phyloP scores from a whole-genome alignment of 2,113 vertebrate species.

The Alligator sinensis region DNA sequence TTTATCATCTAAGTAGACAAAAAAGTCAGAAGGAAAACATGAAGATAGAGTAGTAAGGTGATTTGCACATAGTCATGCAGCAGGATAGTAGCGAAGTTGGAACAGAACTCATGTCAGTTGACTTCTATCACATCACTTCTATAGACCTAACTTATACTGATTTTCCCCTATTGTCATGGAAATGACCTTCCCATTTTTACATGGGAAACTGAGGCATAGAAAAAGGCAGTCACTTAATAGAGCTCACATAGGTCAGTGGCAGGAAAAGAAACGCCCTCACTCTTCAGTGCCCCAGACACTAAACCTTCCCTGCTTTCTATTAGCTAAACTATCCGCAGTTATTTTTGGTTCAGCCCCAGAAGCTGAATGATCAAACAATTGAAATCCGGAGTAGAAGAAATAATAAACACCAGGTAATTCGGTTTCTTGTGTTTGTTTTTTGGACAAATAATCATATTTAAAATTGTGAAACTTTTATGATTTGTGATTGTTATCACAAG shows the following conservation, averaged over 20 bases:
- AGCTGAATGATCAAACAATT: neutral
- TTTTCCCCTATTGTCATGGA: neutral
- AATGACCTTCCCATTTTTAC: neutral
- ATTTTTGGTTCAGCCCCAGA: neutral
- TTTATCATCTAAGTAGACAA: neutral
- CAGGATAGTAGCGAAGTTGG: accelerated
- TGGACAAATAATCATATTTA: neutral
- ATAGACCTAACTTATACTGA: neutral
- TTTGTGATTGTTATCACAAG: neutral
- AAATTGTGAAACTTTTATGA: neutral
- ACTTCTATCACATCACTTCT: no score
- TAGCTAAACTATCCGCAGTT: neutral
- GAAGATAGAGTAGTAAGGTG: neutral
- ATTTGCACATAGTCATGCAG: accelerated
- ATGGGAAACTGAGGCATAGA: neutral
- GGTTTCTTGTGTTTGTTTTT: neutral
- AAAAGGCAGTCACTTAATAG: neutral
- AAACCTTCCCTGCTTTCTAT: neutral
- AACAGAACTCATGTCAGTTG: neutral
- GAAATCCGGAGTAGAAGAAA: neutral
- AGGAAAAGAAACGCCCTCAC: neutral
- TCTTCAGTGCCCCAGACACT: neutral
- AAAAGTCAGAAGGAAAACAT: neutral
- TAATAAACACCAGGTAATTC: neutral
- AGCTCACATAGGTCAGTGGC: neutral